These are phyloP conservation scores for Sebastes iracundus DNA, from an alignment of 2,797 vertebrate species.

Conservation along the genomic window DNA sequence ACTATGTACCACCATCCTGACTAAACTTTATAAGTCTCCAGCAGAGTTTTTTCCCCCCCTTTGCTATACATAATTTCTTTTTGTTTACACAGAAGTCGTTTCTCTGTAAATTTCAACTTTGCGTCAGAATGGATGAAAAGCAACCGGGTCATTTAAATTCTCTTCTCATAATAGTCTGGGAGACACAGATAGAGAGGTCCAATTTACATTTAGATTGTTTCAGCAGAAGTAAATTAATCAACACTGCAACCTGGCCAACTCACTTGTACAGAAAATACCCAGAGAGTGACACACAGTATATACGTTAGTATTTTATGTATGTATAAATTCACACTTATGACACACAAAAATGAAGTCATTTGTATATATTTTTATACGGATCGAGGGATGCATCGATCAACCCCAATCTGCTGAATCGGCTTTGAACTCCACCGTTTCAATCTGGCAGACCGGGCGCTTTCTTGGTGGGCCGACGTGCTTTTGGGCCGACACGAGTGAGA, in stretches of 20 bases:
- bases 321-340: constrained; percentile 3
- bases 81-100: constrained; percentile 72
- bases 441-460: not conserved
- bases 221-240: constrained; percentile 86
- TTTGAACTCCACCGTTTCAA: not conserved
- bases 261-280: constrained; percentile 53
- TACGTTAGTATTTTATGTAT: constrained; percentile 7
- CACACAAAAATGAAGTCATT: constrained; percentile 2
- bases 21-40: constrained; percentile 15
- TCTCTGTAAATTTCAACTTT: constrained; percentile 78
- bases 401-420: not conserved
- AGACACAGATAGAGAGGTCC: constrained; percentile 85
- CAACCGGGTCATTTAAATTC: constrained; percentile 84
- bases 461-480: not conserved
- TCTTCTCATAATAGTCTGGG: constrained; percentile 82
- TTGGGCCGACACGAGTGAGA: not conserved
- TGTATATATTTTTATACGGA: not conserved
- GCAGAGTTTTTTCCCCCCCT: not conserved
- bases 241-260: constrained; percentile 67
- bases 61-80: constrained; percentile 49
- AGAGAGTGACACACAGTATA: constrained; percentile 42
- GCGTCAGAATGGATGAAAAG: constrained; percentile 78
- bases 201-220: constrained; percentile 90
- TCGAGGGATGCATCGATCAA: not conserved
- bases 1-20: not conserved